Base-by-base conservation (phyloP, 2,888 invertebrate species). In the Leucania comma region DNA sequence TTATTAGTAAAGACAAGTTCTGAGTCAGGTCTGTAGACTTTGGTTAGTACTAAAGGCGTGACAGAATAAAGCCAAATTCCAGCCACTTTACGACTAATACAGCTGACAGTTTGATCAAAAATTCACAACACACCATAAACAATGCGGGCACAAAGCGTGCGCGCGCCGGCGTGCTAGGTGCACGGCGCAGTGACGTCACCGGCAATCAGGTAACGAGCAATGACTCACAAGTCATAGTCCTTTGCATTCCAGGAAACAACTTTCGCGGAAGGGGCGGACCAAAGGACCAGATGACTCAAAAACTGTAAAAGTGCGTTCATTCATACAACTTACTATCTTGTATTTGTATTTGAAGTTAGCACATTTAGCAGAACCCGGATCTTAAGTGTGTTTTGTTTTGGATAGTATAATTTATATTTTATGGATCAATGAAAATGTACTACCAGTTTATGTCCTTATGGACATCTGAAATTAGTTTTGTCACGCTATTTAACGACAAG, bases 171-270 rank as follows among this genome's bases (percentile, higher is more conserved):
- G 71, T 77, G 69, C 62, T 59, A 64, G 73, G 68, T 84, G 88
- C 86, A 87, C 88, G 87, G 83, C 67, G 69, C 68, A 84, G 77
- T 93, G 92, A 93, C 93, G 93, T 93, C 92, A 93, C 82, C 68
- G 62, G 62, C 57, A 74, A 20, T 58, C 81, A 75, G 69, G 81
- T 74, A 72, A 64, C 76, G 68, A 79, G 72, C 69, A 74, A 67
- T 80, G 82, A 82, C 51, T 80, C 69, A 82, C 63, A 68, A 76
- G 70, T 75, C 72, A 79, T 69, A 83, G 81, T 79, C 78, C 81
- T 80, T 80, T 75, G 68, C 79, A 83, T 90, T 86, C 88, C 87
- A 86, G 85, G 83, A 87, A 87, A 80, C 73, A 68, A 60, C 56
- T 72, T 70, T 80, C 68, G 75, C 79, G 80, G 78, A 78, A 81